phyloP scores from a whole-genome alignment of 2,888 invertebrate species.

The Drosophila kokeensis region DNA sequence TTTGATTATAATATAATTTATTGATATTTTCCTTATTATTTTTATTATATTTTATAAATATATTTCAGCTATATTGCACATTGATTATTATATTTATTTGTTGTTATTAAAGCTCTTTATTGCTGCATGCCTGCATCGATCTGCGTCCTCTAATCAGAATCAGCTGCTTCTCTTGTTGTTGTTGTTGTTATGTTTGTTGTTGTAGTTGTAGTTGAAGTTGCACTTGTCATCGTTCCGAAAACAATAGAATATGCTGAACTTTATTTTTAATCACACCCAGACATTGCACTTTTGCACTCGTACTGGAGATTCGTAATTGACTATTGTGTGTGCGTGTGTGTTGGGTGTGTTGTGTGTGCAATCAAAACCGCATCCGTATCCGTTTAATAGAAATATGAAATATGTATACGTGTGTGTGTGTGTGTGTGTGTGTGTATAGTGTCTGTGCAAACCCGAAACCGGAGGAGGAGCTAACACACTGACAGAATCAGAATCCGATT shows the following conservation, averaged over 20 bases:
- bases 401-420: neutral
- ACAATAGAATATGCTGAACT: constrained; percentile 63
- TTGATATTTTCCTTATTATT: constrained; percentile 19
- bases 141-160: constrained; percentile 49
- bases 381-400: constrained; percentile 44
- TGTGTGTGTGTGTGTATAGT: constrained; percentile 14
- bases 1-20: constrained; percentile 26
- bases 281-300: constrained; percentile 74
- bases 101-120: constrained; percentile 64
- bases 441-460: constrained; percentile 31
- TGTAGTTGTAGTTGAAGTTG: constrained; percentile 16
- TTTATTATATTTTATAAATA: constrained; percentile 62
- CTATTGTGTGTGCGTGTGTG: constrained; percentile 20
- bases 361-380: constrained; percentile 64
- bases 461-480: constrained; percentile 43
- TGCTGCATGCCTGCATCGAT: constrained; percentile 37
- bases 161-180: constrained; percentile 41
- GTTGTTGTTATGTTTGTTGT: constrained; percentile 13
- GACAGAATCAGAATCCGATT: constrained; percentile 23
- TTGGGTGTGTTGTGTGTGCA: constrained; percentile 31
- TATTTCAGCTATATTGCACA: constrained; percentile 71
- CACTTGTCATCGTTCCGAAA: constrained; percentile 55
- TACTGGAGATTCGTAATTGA: constrained; percentile 43
- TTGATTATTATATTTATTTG: constrained; percentile 45
- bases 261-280: constrained; percentile 65